Conservation (phyloP, 1,140 invertebrate genomes). For the Tribolium madens region DNA sequence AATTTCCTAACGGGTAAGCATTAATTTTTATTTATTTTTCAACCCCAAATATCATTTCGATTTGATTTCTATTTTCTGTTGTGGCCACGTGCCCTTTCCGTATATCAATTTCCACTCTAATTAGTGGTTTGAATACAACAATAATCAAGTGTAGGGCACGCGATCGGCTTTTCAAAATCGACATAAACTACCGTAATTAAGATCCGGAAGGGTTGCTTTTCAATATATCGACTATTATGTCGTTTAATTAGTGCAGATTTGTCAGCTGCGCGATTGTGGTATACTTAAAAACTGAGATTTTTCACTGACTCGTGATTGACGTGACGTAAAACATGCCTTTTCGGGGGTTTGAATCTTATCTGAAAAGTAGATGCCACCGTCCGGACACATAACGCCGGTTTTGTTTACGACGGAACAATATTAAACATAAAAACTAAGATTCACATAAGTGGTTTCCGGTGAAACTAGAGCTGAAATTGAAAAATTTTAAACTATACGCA, state of each 20-base stretch:
- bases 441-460: too few relatives aligned
- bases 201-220: constrained; percentile 8
- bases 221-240: constrained; percentile 5
- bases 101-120: constrained; percentile 29
- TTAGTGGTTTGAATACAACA: constrained; percentile 25
- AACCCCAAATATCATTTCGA: constrained; percentile 29
- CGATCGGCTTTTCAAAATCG: constrained; percentile 34
- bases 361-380: neutral
- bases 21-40: neutral
- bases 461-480: too few relatives aligned
- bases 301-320: constrained; percentile 13
- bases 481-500: too few relatives aligned
- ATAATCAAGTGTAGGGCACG: constrained; percentile 13
- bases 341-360: neutral
- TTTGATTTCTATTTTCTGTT: constrained; percentile 36
- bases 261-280: constrained; percentile 8
- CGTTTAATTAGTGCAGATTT: constrained; percentile 34
- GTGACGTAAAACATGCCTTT: constrained; percentile 17
- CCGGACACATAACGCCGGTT: neutral
- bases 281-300: constrained; percentile 13
- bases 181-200: constrained; percentile 21
- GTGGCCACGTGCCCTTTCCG: constrained; percentile 15
- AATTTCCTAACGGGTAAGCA: neutral
- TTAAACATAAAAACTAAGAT: too few relatives aligned
- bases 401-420: neutral